Percentiles rank a stretch among this genome's conserved stretches.
phyloP scores from a whole-genome alignment of 2,888 invertebrate species.

The Drosophila nr. perissopoda region DNA sequence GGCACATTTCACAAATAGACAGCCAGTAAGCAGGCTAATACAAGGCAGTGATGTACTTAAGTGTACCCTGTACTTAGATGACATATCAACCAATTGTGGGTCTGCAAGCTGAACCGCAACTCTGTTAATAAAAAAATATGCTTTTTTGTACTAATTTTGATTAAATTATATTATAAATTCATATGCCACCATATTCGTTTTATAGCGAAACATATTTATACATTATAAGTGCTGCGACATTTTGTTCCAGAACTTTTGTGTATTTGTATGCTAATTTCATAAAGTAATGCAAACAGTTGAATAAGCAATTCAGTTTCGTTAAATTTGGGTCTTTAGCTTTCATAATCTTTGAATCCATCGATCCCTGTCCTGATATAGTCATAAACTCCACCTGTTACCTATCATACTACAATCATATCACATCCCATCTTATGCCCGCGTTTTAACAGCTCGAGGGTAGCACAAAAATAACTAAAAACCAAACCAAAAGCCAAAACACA shows the following conservation, averaged over 20 bases:
- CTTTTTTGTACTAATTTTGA: not conserved
- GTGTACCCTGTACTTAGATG: constrained; percentile 10
- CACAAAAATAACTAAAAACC: constrained; percentile 29
- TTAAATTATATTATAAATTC: not conserved
- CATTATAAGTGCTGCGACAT: not conserved
- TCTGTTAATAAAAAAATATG: not conserved
- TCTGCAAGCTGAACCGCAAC: not conserved
- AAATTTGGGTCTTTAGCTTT: not conserved
- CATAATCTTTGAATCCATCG: not conserved
- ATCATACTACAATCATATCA: not conserved
- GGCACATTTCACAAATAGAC: constrained; percentile 78
- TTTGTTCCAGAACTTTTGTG: not conserved
- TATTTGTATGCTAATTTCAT: not conserved
- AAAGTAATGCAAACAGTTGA: not conserved
- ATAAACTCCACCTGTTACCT: not conserved
- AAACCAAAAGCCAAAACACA: constrained; percentile 60
- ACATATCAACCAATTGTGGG: accelerated
- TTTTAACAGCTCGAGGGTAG: constrained; percentile 29
- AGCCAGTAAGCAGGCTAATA: constrained; percentile 56
- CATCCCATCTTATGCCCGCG: not conserved
- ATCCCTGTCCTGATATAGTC: not conserved
- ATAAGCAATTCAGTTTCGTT: not conserved
- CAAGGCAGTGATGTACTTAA: constrained; percentile 1
- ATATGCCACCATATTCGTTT: not conserved
- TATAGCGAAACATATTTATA: not conserved